Percentiles rank a stretch among this genome's conserved stretches.
Evolutionary conservation across 2,797 vertebrate species (phyloP).

Genomic region (Arctocebus calabarensis): DNA sequence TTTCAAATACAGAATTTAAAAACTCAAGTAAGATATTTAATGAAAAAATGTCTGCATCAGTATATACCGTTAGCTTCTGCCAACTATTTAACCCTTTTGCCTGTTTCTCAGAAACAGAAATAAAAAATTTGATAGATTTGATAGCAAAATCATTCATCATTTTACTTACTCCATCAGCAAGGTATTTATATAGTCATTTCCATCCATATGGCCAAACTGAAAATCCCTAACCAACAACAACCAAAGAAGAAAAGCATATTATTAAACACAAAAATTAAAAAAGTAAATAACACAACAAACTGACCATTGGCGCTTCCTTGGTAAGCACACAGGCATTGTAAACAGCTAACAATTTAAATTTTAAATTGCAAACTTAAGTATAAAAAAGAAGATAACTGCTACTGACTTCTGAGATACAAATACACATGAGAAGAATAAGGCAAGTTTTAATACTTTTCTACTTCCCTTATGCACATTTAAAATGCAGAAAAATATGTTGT

Average conservation of each 20-base stretch:
- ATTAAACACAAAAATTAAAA: neutral
- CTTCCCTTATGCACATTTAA: neutral
- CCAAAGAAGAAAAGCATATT: neutral
- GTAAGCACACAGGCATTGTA: conserved; percentile 12
- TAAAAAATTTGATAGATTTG: neutral
- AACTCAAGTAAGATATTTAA: conserved; percentile 5
- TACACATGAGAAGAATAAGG: neutral
- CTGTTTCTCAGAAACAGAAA: conserved; percentile 39
- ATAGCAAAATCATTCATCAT: conserved; percentile 24
- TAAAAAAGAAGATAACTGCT: neutral
- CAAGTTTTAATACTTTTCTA: conserved; percentile 28
- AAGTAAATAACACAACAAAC: neutral
- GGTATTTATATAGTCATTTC: conserved; percentile 98
- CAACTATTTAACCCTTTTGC: neutral
- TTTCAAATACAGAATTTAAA: conserved; percentile 42
- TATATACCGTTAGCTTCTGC: neutral
- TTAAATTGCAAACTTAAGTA: neutral
- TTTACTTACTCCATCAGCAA: conserved; percentile 98
- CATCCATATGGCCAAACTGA: conserved; percentile 99
- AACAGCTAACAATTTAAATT: neutral
- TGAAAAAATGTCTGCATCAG: neutral
- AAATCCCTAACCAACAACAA: conserved; percentile 90
- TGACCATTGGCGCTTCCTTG: neutral
- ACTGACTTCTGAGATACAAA: neutral
- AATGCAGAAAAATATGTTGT: neutral